Conservation (phyloP, 1,140 invertebrate species). For the Hestina assimilis region DNA sequence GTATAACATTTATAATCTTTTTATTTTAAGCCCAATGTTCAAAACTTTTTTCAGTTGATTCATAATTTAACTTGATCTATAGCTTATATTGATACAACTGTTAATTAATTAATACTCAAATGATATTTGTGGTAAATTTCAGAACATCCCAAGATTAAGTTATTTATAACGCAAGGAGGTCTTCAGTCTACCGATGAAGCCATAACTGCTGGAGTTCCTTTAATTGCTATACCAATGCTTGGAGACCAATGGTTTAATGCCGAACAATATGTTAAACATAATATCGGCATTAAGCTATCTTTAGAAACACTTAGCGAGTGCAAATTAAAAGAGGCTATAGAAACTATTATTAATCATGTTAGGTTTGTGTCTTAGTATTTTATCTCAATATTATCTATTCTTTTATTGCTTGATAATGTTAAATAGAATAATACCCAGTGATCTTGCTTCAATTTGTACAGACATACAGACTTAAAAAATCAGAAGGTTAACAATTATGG, state of each 20-base stretch:
- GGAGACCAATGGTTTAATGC: constrained; percentile 50
- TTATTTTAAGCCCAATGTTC: no score
- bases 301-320: constrained; percentile 34
- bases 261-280: constrained; percentile 34
- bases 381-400: not conserved
- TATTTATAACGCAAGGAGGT: constrained; percentile 65
- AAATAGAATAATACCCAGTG: no score
- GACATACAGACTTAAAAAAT: no score
- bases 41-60: no score
- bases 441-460: no score
- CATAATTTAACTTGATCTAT: no score
- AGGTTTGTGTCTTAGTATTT: constrained; percentile 20
- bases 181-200: constrained; percentile 79
- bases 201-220: constrained; percentile 75
- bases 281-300: constrained; percentile 43
- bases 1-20: no score
- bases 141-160: constrained; percentile 42
- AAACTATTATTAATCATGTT: constrained; percentile 23
- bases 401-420: not conserved
- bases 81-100: no score
- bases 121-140: no score
- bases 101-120: no score
- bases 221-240: constrained; percentile 66
- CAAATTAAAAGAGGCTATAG: constrained; percentile 36
- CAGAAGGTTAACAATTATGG: no score